Evolutionary conservation across 2,113 vertebrate genomes (phyloP).

Genomic region (Microcebus lehilahytsara): DNA sequence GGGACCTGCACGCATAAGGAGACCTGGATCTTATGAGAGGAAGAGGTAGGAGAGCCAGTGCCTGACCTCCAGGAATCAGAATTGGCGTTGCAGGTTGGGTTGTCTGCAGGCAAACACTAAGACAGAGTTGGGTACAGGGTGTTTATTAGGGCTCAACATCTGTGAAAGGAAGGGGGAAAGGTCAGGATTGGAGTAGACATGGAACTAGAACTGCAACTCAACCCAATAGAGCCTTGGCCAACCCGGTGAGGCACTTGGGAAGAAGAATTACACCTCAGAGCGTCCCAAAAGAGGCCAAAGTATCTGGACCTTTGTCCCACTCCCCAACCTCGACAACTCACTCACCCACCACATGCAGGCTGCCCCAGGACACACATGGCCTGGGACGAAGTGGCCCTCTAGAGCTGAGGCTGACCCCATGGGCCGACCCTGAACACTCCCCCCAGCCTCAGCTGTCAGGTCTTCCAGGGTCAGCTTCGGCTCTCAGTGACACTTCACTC

Average conservation of each 20-base stretch:
- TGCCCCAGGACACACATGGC: not conserved
- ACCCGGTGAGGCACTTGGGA: not conserved
- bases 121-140: not conserved
- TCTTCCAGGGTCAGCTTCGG: not conserved
- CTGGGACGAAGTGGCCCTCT: not conserved
- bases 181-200: not conserved
- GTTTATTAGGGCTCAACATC: not conserved
- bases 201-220: no score
- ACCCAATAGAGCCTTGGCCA: not conserved
- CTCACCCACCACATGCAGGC: not conserved
- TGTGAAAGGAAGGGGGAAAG: not conserved
- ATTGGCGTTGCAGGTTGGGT: fast-evolving
- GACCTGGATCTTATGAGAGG: not conserved
- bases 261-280: not conserved
- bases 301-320: not conserved
- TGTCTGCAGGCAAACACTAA: not conserved
- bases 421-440: fast-evolving
- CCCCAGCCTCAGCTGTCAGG: not conserved
- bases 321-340: no score
- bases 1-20: not conserved
- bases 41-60: not conserved
- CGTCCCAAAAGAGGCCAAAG: not conserved
- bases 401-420: not conserved
- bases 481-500: not conserved
- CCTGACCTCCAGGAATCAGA: not conserved